A percentile compares a stretch with the other conserved stretches of the same genome.
These are phyloP conservation scores for Echinometra lucunter DNA, from an alignment of 53 echinoderm and acorn worm genomes.

Conservation along the genomic window DNA sequence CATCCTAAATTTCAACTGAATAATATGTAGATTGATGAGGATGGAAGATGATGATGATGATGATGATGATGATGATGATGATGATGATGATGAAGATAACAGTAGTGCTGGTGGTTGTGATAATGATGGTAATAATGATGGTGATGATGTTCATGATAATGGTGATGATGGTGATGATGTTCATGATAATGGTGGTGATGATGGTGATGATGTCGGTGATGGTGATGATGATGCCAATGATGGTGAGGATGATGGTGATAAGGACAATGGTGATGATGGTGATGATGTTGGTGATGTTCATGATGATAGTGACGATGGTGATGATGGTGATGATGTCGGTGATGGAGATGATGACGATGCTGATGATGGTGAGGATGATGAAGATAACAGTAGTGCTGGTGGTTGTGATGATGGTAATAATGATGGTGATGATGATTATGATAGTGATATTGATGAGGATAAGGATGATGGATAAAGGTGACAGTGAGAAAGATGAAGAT, in stretches of 20 bases:
- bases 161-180: neutral
- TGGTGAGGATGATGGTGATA: no score
- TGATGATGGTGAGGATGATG: no score
- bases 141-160: neutral
- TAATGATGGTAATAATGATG: neutral
- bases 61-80: neutral
- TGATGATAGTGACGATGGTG: neutral
- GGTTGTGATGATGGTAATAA: no score
- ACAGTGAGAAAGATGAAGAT: no score
- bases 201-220: slow-evolving; percentile 51
- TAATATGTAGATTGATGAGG: neutral
- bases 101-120: no score
- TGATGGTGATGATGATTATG: no score
- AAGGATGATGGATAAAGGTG: neutral
- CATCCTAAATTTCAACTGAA: neutral
- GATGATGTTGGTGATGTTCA: neutral
- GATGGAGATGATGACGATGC: neutral
- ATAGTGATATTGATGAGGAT: neutral
- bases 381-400: no score
- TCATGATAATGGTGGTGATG: neutral
- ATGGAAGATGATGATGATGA: neutral
- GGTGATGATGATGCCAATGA: slow-evolving; percentile 1
- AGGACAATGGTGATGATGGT: no score
- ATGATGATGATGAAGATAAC: neutral
- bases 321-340: neutral